These are phyloP conservation scores for Antheraea assamensis DNA, from an alignment of 2,888 invertebrate species.

Conservation along the genomic window DNA sequence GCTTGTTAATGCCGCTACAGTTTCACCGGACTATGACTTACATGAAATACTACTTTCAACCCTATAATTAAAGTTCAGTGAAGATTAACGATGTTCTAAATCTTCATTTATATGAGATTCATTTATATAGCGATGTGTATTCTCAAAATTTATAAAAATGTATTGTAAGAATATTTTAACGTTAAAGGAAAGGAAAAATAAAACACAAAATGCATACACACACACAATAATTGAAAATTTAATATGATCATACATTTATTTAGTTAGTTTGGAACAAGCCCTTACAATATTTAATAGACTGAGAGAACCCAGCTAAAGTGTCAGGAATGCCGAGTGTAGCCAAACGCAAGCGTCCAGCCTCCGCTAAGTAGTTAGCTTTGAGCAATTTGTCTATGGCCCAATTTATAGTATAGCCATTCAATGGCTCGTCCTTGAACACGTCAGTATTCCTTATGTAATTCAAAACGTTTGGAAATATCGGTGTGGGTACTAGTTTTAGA, in stretches of 20 bases:
- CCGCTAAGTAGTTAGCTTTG: slow-evolving; percentile 57
- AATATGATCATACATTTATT: slow-evolving; percentile 28
- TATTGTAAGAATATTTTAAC: too few relatives aligned
- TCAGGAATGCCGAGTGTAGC: slow-evolving; percentile 56
- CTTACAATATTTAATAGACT: slow-evolving; percentile 58
- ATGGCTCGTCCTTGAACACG: slow-evolving; percentile 33
- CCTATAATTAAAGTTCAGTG: too few relatives aligned
- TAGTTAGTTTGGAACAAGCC: slow-evolving; percentile 38
- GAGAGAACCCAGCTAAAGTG: slow-evolving; percentile 63
- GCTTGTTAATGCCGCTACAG: too few relatives aligned
- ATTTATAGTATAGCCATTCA: slow-evolving; percentile 45
- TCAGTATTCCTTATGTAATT: slow-evolving; percentile 55
- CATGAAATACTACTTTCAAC: too few relatives aligned
- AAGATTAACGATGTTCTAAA: too few relatives aligned
- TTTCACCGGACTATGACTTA: too few relatives aligned
- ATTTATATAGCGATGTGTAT: too few relatives aligned
- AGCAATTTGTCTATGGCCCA: slow-evolving; percentile 61
- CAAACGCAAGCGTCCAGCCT: slow-evolving; percentile 68
- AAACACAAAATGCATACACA: slow-evolving; percentile 27
- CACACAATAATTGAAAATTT: slow-evolving; percentile 32
- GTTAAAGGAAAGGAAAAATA: slow-evolving; percentile 18
- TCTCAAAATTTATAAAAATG: too few relatives aligned
- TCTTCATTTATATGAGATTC: too few relatives aligned
- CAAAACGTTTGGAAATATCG: slow-evolving; percentile 56
- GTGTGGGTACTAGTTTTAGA: slow-evolving; percentile 59